Evolutionary conservation across 1,140 invertebrate species (phyloP).

Genomic region (Megalopta genalis): DNA sequence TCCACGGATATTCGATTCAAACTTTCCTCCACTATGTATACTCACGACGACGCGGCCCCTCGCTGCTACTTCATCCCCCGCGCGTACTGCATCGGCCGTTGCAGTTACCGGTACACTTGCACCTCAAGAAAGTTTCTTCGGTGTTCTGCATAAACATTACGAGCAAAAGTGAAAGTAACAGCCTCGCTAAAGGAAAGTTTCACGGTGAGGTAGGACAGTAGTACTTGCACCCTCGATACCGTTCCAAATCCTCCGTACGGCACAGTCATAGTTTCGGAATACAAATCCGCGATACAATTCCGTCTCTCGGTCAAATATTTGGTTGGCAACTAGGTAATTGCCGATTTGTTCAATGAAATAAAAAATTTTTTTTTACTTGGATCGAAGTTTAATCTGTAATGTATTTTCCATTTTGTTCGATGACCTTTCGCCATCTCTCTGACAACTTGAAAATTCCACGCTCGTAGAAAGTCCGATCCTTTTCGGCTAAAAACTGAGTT

Average conservation of each 20-base stretch:
- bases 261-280: neutral
- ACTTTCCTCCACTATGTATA: conserved; percentile 52
- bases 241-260: conserved; percentile 34
- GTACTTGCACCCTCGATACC: conserved; percentile 63
- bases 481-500: no score
- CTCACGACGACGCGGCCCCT: conserved; percentile 11
- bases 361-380: no score
- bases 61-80: conserved; percentile 14
- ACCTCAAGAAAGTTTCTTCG: conserved; percentile 74
- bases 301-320: neutral
- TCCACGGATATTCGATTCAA: conserved; percentile 59
- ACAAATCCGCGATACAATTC: neutral
- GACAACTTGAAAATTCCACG: no score
- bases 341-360: no score
- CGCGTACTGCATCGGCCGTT: conserved; percentile 44
- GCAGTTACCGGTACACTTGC: conserved; percentile 63
- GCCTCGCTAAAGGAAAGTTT: conserved; percentile 75
- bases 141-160: conserved; percentile 79
- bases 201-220: conserved; percentile 54
- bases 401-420: no score
- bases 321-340: no score
- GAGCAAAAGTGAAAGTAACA: conserved; percentile 78
- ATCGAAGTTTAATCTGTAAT: no score
- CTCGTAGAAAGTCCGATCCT: no score
- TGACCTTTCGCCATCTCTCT: no score